Evolutionary conservation across 2,888 invertebrate species (phyloP).

Genomic region (Drosophila siamana): DNA sequence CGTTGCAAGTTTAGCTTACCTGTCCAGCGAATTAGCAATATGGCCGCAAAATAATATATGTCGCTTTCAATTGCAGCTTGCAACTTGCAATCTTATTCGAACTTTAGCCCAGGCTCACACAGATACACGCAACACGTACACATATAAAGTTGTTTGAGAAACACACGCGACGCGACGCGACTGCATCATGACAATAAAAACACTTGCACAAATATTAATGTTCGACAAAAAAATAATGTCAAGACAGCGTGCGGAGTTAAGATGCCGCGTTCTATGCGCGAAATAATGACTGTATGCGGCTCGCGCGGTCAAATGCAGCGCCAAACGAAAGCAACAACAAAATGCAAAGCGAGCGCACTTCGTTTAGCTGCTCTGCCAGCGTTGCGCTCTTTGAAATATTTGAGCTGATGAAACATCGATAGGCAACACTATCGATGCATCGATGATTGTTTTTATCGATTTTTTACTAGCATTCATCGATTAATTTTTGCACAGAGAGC

Average conservation of each 20-base stretch:
- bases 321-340: constrained; percentile 65
- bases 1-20: constrained; percentile 59
- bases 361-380: constrained; percentile 1
- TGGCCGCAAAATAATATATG: constrained; percentile 56
- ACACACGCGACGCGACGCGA: constrained; percentile 46
- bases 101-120: constrained; percentile 54
- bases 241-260: constrained; percentile 27
- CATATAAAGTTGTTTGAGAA: constrained; percentile 20
- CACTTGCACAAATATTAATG: constrained; percentile 74
- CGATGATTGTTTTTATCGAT: neutral
- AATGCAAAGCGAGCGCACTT: constrained; percentile 37
- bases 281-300: constrained; percentile 45
- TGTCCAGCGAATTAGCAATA: constrained; percentile 68
- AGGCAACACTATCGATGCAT: neutral
- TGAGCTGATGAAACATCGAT: neutral
- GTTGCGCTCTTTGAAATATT: constrained; percentile 23
- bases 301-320: constrained; percentile 54
- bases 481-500: neutral
- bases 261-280: constrained; percentile 51
- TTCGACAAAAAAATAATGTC: constrained; percentile 23
- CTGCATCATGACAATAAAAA: constrained; percentile 17
- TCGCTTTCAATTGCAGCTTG: constrained; percentile 70
- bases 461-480: no score
- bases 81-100: constrained; percentile 41
- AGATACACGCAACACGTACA: constrained; percentile 7